phyloP scores from a whole-genome alignment of 2,113 vertebrate genomes.

The Chaetodon trifascialis region DNA sequence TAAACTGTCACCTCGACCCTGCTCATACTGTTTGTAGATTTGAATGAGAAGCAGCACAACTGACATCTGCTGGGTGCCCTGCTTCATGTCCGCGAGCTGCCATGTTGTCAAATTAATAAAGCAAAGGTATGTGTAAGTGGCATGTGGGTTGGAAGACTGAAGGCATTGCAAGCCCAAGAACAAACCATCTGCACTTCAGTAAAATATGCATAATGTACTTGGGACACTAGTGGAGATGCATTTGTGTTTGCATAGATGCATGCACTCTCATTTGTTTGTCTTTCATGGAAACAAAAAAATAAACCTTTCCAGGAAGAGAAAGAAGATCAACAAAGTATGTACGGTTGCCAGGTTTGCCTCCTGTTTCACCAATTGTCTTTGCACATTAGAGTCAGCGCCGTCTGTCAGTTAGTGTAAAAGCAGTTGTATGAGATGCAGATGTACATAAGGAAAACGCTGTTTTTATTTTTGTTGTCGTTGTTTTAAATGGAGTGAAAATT shows the following conservation, averaged over 20 bases:
- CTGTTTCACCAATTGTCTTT: conserved; percentile 29
- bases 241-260: neutral
- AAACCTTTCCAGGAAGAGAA: conserved; percentile 1
- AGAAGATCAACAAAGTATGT: conserved; percentile 17
- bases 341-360: conserved; percentile 34
- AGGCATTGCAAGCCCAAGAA: neutral
- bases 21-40: neutral
- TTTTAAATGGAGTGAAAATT: neutral
- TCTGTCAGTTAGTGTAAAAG: conserved; percentile 23
- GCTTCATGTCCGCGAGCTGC: conserved; percentile 8
- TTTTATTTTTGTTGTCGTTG: neutral
- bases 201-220: neutral
- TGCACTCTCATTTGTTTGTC: conserved; percentile 6
- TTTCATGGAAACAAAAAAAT: neutral
- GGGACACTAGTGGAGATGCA: neutral
- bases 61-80: neutral
- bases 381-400: conserved; percentile 1
- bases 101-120: conserved; percentile 23
- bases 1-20: neutral
- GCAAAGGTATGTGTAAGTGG: neutral
- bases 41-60: neutral
- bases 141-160: neutral
- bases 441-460: neutral
- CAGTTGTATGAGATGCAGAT: conserved; percentile 40
- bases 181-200: neutral